Evolutionary conservation across 2,888 invertebrate species (phyloP).

Genomic region (Diaperis boleti): DNA sequence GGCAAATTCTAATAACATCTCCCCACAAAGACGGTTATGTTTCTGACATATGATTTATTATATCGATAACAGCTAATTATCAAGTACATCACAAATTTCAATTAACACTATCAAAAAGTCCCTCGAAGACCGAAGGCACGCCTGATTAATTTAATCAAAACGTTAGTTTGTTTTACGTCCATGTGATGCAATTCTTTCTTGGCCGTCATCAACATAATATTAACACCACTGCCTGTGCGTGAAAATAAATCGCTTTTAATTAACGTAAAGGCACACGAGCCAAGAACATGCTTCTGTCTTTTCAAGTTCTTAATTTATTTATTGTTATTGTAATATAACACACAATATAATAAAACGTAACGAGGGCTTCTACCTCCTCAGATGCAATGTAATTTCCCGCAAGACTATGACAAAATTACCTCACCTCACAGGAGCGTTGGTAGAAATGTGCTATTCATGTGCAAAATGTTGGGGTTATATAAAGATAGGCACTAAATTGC

Average conservation of each 20-base stretch:
- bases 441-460: neutral
- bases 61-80: conserved; percentile 18
- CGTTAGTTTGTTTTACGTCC: conserved; percentile 13
- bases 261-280: conserved; percentile 8
- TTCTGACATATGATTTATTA: conserved; percentile 21
- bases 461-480: neutral
- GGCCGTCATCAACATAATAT: conserved; percentile 18
- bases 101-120: conserved; percentile 17
- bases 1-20: neutral
- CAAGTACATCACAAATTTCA: conserved; percentile 16
- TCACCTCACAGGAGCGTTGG: neutral
- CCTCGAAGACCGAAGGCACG: neutral
- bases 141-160: conserved; percentile 16
- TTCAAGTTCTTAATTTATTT: too few relatives aligned
- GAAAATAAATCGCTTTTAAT: conserved; percentile 30
- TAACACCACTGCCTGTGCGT: conserved; percentile 22
- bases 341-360: neutral
- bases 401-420: too few relatives aligned
- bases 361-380: neutral
- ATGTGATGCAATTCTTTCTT: conserved; percentile 15
- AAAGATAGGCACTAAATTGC: neutral
- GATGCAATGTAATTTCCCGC: neutral
- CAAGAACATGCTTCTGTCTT: neutral
- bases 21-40: neutral
- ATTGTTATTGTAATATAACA: neutral